phyloP scores from a whole-genome alignment of 2,797 vertebrate species.

The Threskiornis aethiopicus region DNA sequence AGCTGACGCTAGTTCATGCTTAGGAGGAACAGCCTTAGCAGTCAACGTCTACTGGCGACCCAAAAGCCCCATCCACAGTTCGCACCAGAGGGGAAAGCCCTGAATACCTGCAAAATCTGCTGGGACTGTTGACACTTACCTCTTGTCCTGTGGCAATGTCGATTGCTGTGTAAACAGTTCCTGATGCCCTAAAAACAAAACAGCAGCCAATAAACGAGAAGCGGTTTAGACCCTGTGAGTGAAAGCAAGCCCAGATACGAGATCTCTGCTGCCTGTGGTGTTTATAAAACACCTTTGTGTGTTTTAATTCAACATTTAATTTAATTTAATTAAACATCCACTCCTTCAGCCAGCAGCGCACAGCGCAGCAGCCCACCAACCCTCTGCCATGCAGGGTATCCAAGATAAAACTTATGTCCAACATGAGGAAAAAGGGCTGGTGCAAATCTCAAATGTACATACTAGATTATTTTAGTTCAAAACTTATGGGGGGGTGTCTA shows the following conservation, averaged over 20 bases:
- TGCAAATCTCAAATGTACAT: background rate
- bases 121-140: constrained; percentile 70
- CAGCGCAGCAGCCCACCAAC: background rate
- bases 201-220: background rate
- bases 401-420: background rate
- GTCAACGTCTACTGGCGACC: background rate
- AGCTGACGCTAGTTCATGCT: background rate
- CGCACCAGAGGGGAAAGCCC: background rate
- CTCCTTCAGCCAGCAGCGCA: background rate
- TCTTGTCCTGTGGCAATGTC: constrained; percentile 97
- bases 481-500: background rate
- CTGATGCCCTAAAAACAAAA: constrained; percentile 86
- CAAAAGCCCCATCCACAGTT: background rate
- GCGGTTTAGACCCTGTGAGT: background rate
- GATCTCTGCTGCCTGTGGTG: background rate
- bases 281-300: background rate
- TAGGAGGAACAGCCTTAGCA: background rate
- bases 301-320: too few species aligned
- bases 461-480: background rate
- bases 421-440: background rate
- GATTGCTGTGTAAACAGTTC: constrained; percentile 96
- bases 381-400: background rate
- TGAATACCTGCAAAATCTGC: background rate
- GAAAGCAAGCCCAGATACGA: background rate
- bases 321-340: background rate